phyloP scores from a whole-genome alignment of 2,797 vertebrate species.

The Spea hammondii region DNA sequence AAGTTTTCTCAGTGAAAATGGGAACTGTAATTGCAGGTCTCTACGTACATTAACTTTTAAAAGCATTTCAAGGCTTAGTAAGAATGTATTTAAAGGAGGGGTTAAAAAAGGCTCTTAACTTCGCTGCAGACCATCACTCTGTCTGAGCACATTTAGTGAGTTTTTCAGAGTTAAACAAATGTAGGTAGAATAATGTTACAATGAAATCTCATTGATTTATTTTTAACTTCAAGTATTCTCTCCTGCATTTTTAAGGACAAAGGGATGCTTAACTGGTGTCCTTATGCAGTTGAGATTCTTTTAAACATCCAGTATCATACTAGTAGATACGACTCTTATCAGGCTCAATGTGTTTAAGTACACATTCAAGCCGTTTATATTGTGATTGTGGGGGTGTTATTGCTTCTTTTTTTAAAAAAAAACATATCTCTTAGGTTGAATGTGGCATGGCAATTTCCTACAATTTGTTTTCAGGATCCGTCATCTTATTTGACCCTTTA shows the following conservation, averaged over 20 bases:
- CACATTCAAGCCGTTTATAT: no score
- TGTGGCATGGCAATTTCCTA: no score
- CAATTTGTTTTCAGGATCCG: no score
- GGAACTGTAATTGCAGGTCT: conserved; percentile 64
- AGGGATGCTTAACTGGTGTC: conserved; percentile 59
- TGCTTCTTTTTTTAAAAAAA: no score
- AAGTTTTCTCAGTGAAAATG: conserved; percentile 73
- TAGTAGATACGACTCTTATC: no score
- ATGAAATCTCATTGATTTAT: conserved; percentile 17
- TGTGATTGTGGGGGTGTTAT: no score
- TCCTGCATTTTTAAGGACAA: conserved; percentile 24
- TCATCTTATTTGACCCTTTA: no score
- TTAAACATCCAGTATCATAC: conserved; percentile 48
- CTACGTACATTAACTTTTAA: conserved; percentile 47
- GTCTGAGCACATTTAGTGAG: conserved; percentile 40
- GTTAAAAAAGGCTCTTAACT: conserved; percentile 55
- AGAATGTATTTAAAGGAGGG: conserved; percentile 41
- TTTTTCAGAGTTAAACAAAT: conserved; percentile 27
- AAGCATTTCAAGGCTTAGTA: conserved; percentile 56
- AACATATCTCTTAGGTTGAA: no score
- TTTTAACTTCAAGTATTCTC: conserved; percentile 7
- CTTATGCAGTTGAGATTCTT: conserved; percentile 60
- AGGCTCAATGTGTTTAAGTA: no score
- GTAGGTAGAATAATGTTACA: conserved; percentile 4
- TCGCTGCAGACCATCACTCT: conserved; percentile 55